A percentile compares a stretch with the other conserved stretches of the same genome.
phyloP scores from a whole-genome alignment of 2,888 invertebrate species.

The Ophion costatus region DNA sequence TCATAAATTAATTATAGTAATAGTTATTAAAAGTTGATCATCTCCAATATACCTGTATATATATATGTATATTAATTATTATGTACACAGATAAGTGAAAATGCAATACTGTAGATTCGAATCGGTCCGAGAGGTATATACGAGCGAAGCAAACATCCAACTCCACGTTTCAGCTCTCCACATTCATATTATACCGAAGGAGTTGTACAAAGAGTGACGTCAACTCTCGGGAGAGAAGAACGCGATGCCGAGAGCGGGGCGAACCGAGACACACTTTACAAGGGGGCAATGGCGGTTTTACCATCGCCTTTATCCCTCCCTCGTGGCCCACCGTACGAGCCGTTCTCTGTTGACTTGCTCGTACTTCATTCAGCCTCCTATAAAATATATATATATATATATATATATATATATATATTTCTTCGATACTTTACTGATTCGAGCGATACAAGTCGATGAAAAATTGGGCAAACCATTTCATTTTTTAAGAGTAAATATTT shows the following conservation, averaged over 20 bases:
- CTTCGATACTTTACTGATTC: neutral
- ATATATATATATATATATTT: neutral
- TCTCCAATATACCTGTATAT: neutral
- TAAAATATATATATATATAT: constrained; percentile 6
- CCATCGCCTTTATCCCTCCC: constrained; percentile 67
- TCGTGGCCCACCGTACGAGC: constrained; percentile 14
- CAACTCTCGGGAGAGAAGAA: constrained; percentile 59
- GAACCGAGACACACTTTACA: constrained; percentile 33
- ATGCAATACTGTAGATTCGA: constrained; percentile 14
- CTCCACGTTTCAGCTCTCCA: constrained; percentile 46
- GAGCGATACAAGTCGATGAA: neutral
- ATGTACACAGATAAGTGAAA: neutral
- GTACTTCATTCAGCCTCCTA: neutral
- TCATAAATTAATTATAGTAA: no score
- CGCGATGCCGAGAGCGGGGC: constrained; percentile 50
- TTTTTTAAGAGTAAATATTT: neutral
- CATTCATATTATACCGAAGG: constrained; percentile 46
- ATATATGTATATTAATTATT: neutral
- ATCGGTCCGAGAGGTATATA: constrained; percentile 16
- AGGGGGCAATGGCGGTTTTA: constrained; percentile 58
- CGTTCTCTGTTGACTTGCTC: constrained; percentile 11
- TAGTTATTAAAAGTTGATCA: no score
- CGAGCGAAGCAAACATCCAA: constrained; percentile 47
- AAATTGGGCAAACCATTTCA: neutral
- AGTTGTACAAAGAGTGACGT: constrained; percentile 63